Conservation (phyloP, 2,113 vertebrate genomes). For the Petrocephalus zakoni region DNA sequence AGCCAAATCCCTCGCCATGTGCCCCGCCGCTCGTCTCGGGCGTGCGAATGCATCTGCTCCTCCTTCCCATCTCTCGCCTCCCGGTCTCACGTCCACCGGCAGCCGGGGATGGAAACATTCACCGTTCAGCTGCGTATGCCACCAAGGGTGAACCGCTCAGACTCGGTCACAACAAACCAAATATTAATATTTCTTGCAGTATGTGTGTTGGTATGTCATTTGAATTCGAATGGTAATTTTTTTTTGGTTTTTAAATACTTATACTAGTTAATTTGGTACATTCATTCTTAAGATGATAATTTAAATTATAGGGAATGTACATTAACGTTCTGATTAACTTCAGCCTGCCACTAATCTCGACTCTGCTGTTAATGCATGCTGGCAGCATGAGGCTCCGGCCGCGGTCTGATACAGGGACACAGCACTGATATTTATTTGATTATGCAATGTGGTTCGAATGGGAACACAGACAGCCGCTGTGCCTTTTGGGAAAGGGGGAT, state of each 20-base stretch:
- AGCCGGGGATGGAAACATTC: not conserved
- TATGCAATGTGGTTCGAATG: slow-evolving; percentile 52
- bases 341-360: slow-evolving; percentile 49
- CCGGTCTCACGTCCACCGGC: not conserved
- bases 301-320: slow-evolving; percentile 41
- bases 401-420: slow-evolving; percentile 45
- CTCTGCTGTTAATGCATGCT: slow-evolving; percentile 49
- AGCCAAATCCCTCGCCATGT: not conserved
- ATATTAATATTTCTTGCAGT: not conserved
- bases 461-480: slow-evolving; percentile 42
- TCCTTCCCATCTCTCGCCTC: not conserved
- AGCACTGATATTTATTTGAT: slow-evolving; percentile 61
- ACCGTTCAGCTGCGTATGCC: not conserved
- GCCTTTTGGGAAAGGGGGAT: slow-evolving; percentile 48
- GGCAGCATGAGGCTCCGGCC: slow-evolving; percentile 31
- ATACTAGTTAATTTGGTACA: slow-evolving; percentile 17
- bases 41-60: not conserved
- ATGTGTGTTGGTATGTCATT: not conserved
- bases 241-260: not conserved
- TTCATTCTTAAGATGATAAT: slow-evolving; percentile 40
- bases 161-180: not conserved
- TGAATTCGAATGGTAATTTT: not conserved
- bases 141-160: not conserved
- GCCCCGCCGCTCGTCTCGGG: too few species aligned
- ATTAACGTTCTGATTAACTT: slow-evolving; percentile 38